Percentiles rank a stretch among this genome's conserved stretches.
These are phyloP conservation scores for Nothura maculosa DNA, from an alignment of 2,797 vertebrate genomes.

Conservation along the genomic window DNA sequence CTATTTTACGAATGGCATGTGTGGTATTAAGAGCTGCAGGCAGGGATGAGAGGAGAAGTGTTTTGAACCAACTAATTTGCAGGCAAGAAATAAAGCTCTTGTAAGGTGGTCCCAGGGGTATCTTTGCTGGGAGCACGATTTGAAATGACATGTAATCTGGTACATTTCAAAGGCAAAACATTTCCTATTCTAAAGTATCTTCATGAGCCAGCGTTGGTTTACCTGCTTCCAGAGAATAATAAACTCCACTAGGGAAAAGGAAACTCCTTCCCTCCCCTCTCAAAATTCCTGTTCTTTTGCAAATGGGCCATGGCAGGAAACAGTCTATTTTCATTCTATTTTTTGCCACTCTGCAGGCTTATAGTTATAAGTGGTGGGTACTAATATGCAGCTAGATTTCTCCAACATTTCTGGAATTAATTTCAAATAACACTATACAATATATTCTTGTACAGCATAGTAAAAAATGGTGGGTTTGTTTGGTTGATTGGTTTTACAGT, in stretches of 20 bases:
- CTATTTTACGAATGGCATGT: neutral
- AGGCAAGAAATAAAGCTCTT: slow-evolving; percentile 70
- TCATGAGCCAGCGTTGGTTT: slow-evolving; percentile 54
- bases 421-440: slow-evolving; percentile 24
- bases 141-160: slow-evolving; percentile 74
- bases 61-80: slow-evolving; percentile 73
- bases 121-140: slow-evolving; percentile 48
- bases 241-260: slow-evolving; percentile 27
- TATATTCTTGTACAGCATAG: neutral
- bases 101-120: slow-evolving; percentile 65
- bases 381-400: slow-evolving; percentile 15
- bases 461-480: neutral
- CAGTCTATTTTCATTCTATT: slow-evolving; percentile 29
- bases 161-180: slow-evolving; percentile 76
- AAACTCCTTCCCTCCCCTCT: slow-evolving; percentile 25
- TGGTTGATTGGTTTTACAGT: neutral
- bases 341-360: slow-evolving; percentile 38
- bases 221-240: slow-evolving; percentile 68
- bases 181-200: slow-evolving; percentile 71
- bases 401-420: slow-evolving; percentile 23
- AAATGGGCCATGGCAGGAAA: slow-evolving; percentile 22
- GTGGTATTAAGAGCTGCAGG: slow-evolving; percentile 52
- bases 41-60: slow-evolving; percentile 59
- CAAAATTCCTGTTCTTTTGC: slow-evolving; percentile 44
- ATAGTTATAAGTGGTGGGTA: neutral